A percentile compares a stretch with the other conserved stretches of the same genome.
Evolutionary conservation across 2,888 invertebrate genomes (phyloP).

Genomic region (Ophion ventricosus): DNA sequence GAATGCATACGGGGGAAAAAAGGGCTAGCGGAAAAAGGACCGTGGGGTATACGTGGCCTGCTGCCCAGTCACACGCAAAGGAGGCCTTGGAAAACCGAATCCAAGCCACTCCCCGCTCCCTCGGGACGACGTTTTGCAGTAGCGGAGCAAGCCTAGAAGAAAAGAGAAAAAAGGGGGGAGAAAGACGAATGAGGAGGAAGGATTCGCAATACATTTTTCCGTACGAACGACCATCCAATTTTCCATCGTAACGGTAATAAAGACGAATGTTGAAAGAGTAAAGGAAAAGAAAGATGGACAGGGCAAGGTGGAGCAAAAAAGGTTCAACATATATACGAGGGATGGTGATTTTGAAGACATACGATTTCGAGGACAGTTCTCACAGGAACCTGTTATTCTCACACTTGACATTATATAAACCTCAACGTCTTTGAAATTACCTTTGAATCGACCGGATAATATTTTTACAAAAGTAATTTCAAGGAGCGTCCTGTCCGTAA

Average conservation of each 20-base stretch:
- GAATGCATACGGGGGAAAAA: neutral
- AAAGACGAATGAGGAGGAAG: slow-evolving; percentile 14
- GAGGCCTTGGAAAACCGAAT: slow-evolving; percentile 20
- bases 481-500: too few relatives aligned
- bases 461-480: too few relatives aligned
- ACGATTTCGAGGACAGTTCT: neutral
- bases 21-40: neutral
- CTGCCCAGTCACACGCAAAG: slow-evolving; percentile 29
- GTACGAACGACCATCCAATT: slow-evolving; percentile 63
- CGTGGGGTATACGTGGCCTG: neutral
- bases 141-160: slow-evolving; percentile 7
- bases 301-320: slow-evolving; percentile 22
- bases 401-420: neutral
- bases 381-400: neutral
- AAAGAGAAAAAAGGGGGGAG: neutral
- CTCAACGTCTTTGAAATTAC: neutral
- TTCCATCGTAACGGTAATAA: slow-evolving; percentile 69
- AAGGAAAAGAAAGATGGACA: slow-evolving; percentile 4
- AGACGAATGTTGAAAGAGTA: slow-evolving; percentile 67
- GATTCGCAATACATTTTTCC: slow-evolving; percentile 63
- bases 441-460: too few relatives aligned
- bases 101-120: neutral
- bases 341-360: neutral
- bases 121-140: slow-evolving; percentile 9
- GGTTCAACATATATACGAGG: slow-evolving; percentile 1